A percentile compares a stretch with the other conserved stretches of the same genome.
These are phyloP conservation scores for Heterotis niloticus DNA, from an alignment of 2,113 vertebrate species.

Conservation along the genomic window DNA sequence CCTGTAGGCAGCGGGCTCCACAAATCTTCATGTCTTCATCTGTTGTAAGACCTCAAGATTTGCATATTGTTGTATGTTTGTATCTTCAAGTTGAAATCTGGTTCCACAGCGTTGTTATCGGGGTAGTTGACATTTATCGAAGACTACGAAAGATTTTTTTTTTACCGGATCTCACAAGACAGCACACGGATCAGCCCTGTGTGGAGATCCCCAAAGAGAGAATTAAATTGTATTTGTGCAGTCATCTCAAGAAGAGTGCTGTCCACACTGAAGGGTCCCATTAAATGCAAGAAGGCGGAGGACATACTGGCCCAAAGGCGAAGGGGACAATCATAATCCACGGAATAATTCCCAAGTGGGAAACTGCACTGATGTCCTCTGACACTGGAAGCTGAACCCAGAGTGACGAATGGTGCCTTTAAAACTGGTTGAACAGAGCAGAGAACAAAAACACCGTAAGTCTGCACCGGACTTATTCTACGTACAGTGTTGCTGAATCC, in stretches of 20 bases:
- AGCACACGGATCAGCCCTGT: background rate
- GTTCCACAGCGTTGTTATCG: too few relatives aligned
- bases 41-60: background rate
- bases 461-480: slow-evolving; percentile 6
- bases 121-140: background rate
- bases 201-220: background rate
- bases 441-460: slow-evolving; percentile 1
- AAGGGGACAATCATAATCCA: background rate
- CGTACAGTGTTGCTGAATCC: background rate
- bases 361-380: slow-evolving; percentile 28
- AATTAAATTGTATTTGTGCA: slow-evolving; percentile 27
- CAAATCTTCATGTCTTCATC: background rate
- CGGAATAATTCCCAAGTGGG: background rate
- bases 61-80: background rate
- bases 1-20: background rate
- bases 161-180: background rate
- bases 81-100: background rate
- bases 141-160: background rate
- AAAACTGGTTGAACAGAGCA: slow-evolving; percentile 15
- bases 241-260: background rate
- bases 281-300: slow-evolving; percentile 25
- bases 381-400: slow-evolving; percentile 20
- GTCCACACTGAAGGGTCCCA: slow-evolving; percentile 16
- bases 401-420: slow-evolving; percentile 15
- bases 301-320: slow-evolving; percentile 26